A percentile compares a stretch with the other conserved stretches of the same genome.
Evolutionary conservation across 2,797 vertebrate genomes (phyloP).

Genomic region (Lerista edwardsae): DNA sequence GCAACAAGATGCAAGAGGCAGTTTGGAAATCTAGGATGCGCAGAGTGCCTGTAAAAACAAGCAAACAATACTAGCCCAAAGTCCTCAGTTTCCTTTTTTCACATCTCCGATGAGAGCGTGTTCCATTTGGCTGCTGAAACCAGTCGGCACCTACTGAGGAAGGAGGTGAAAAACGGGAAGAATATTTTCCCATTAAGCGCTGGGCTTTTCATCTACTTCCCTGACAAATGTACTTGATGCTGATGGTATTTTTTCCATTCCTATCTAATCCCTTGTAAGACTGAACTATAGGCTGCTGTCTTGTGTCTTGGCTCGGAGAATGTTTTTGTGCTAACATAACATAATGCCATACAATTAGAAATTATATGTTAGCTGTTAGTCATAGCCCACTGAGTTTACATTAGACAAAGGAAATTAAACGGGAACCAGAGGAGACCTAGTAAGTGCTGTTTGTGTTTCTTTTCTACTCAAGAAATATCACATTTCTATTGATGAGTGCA

Average conservation of each 20-base stretch:
- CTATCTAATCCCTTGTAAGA: constrained; percentile 64
- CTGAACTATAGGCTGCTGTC: constrained; percentile 60
- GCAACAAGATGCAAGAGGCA: constrained; percentile 3
- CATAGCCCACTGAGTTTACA: constrained; percentile 78
- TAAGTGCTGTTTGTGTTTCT: constrained; percentile 54
- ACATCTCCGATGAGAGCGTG: constrained; percentile 49
- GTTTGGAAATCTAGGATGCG: constrained; percentile 28
- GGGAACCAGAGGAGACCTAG: constrained; percentile 70
- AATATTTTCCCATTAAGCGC: constrained; percentile 51
- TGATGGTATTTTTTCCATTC: constrained; percentile 67
- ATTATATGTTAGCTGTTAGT: constrained; percentile 76
- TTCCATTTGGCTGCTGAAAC: constrained; percentile 59
- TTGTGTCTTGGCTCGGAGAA: constrained; percentile 66
- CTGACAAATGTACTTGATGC: constrained; percentile 61
- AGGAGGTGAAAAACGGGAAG: constrained; percentile 36
- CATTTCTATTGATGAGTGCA: constrained; percentile 68
- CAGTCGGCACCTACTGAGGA: constrained; percentile 43
- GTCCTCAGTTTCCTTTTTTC: constrained; percentile 45
- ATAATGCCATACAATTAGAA: constrained; percentile 76
- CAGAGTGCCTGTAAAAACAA: constrained; percentile 52
- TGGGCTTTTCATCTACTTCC: constrained; percentile 66
- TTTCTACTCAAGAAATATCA: constrained; percentile 61
- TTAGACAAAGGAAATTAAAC: constrained; percentile 78
- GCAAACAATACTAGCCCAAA: constrained; percentile 39
- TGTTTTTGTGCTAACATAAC: constrained; percentile 74